Base-by-base conservation (phyloP, 2,888 invertebrate species). In the Pharmacophagus antenor region DNA sequence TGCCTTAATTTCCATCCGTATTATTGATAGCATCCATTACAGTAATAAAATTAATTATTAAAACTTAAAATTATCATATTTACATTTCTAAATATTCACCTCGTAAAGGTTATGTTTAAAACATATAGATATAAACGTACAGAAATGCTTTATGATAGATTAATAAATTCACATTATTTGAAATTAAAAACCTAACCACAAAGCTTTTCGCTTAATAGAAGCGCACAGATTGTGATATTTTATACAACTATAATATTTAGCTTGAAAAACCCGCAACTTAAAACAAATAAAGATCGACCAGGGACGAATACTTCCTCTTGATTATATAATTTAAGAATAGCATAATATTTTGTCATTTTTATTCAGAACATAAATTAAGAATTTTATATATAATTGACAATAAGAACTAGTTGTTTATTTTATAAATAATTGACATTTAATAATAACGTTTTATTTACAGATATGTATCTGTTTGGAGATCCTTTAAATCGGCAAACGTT, bases 401-500 rank as follows among this genome's bases (percentile, higher is more conserved):
- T n/a, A n/a, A n/a, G n/a, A n/a, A 15, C 37, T 3, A n/a, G 37
- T n/a, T 15, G 6, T 37, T 31, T 37, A 37, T 37, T 37, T 37
- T 37, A 15, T n/a, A n/a, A 0, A 37, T n/a, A 37, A 4, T 37
- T 37, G 47, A 54, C 18, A 49, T 22, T 42, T 3, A 37, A 37
- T 37, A 42, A 42, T 18, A 10, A 12, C 12, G 21, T 41, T 25
- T 67, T 67, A 55, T 69, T 92, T 92, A 42, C 92, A 95, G 95
- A 95, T 77, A 94, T 94, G 82, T 95, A 94, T 83, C 92, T 95
- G 71, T 92, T 94, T 64, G 92, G 93, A 50, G 94, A 94, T 70
- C 94, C 94, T 47, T 90, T 95, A 54, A 94, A 94, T 73, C 95
- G 96, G 78, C 94, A 96, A 80, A 93, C 96, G 60, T 97, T 96